Evolutionary conservation across 2,797 vertebrate species (phyloP).

Genomic region (Trachops cirrhosus): DNA sequence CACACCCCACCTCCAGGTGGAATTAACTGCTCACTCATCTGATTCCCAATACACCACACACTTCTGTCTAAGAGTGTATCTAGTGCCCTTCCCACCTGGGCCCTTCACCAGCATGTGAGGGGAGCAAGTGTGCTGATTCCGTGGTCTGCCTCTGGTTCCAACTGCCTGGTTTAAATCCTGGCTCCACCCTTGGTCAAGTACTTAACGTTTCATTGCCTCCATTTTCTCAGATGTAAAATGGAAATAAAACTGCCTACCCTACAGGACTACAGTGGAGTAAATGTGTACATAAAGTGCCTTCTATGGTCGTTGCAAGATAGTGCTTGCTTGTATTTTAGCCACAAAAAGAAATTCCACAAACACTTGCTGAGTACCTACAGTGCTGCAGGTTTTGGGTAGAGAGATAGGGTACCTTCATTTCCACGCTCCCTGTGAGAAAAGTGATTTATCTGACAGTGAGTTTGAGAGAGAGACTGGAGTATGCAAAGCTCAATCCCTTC

Average conservation of each 20-base stretch:
- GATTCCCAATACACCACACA: background rate
- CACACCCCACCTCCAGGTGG: background rate
- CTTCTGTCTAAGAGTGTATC: background rate
- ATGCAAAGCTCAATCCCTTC: background rate
- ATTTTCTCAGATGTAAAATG: background rate
- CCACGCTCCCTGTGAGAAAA: background rate
- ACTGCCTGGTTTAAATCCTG: background rate
- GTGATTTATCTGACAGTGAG: background rate
- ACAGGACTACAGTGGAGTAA: background rate
- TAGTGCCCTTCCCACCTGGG: rapidly evolving
- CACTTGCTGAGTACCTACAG: background rate
- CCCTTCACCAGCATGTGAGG: background rate
- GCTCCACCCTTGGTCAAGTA: background rate
- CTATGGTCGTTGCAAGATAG: background rate
- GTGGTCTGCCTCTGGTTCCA: background rate
- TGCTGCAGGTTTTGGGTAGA: background rate
- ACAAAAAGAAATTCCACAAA: background rate
- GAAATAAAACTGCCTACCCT: background rate
- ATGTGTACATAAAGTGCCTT: background rate
- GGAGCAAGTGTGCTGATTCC: background rate
- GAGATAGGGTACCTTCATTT: background rate
- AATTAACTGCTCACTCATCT: background rate
- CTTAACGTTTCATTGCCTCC: background rate
- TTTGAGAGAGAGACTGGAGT: background rate
- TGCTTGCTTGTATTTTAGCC: background rate